Percentiles rank a stretch among this genome's conserved stretches.
These are phyloP conservation scores for Choloepus didactylus DNA, from an alignment of 2,797 vertebrate species.

Conservation along the genomic window DNA sequence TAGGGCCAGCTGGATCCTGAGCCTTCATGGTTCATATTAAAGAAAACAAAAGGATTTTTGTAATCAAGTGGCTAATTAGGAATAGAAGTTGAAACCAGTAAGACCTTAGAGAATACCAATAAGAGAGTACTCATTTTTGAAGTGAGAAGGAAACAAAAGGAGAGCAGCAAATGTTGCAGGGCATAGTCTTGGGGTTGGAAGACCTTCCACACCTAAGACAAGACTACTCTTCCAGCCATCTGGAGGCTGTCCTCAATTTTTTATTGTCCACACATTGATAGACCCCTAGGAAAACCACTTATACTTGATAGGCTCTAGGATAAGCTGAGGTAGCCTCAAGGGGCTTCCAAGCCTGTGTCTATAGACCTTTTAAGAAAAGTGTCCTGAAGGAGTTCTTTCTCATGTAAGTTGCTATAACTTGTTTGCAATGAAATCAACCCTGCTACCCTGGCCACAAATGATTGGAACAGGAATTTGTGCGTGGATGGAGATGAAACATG, in stretches of 20 bases:
- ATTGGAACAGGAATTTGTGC: background rate
- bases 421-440: background rate
- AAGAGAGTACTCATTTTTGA: background rate
- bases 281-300: constrained; percentile 14
- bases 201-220: background rate
- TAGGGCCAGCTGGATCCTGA: background rate
- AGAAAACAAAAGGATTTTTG: constrained; percentile 33
- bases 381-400: background rate
- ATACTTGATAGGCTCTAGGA: background rate
- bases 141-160: background rate
- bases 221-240: background rate
- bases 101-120: background rate
- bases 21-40: background rate
- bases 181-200: background rate
- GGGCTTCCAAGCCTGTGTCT: background rate
- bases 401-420: background rate
- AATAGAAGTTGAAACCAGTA: constrained; percentile 28
- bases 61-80: constrained; percentile 53
- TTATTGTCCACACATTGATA: background rate
- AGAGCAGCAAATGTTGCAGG: background rate
- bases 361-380: background rate
- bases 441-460: background rate
- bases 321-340: background rate
- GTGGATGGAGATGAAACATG: background rate
- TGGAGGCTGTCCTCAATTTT: background rate